These are phyloP conservation scores for Platalea minor DNA, from an alignment of 2,797 vertebrate species.

Conservation along the genomic window DNA sequence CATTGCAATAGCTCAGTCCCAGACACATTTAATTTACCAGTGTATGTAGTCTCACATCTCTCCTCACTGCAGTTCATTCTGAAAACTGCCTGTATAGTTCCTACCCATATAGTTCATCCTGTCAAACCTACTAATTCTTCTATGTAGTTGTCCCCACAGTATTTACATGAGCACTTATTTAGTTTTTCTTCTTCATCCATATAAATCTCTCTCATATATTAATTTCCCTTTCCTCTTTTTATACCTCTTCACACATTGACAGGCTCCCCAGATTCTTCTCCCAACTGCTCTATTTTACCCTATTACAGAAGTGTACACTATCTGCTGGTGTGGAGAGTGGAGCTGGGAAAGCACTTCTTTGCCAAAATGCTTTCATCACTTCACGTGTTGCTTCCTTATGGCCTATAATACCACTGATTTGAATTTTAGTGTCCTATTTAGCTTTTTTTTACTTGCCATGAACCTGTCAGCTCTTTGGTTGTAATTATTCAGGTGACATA, in stretches of 20 bases:
- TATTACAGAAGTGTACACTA: not conserved
- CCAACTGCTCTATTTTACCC: not conserved
- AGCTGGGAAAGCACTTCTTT: not conserved
- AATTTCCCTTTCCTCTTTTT: not conserved
- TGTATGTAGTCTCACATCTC: not conserved
- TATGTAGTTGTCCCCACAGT: not conserved
- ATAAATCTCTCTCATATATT: not conserved
- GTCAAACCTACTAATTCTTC: not conserved
- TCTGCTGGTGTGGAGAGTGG: not conserved
- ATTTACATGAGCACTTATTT: not conserved
- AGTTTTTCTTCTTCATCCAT: not conserved
- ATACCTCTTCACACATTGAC: not conserved
- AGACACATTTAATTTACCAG: not conserved
- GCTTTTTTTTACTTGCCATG: not conserved
- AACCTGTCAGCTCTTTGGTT: not conserved
- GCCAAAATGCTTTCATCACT: not conserved
- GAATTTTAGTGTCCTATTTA: not conserved
- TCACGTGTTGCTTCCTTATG: not conserved
- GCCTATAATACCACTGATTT: not conserved
- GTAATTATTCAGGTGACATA: not conserved
- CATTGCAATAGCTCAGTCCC: not conserved
- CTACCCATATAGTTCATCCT: not conserved
- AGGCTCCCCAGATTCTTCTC: not conserved
- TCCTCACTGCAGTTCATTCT: not conserved
- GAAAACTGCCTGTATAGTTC: not conserved